Base-by-base conservation (phyloP, 1,140 invertebrate species). In the Drosophila mauritiana region DNA sequence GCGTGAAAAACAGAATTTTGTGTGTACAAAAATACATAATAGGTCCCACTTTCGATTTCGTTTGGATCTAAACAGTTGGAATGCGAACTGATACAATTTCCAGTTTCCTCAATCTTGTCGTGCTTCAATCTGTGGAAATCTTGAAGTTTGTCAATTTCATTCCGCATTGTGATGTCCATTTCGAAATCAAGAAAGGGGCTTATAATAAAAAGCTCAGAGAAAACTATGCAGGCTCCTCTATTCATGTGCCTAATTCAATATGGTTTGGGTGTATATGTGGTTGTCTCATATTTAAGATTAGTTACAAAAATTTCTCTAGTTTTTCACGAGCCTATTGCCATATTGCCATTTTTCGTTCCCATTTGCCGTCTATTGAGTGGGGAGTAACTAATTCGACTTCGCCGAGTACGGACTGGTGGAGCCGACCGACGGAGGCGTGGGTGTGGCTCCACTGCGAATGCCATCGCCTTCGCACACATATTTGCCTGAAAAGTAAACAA, bases 401-500 rank as follows among this genome's bases (percentile, higher is more conserved):
- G 90, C 91, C 52, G 91, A 92, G 77, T 91, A 92, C 64, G 91
- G 91, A 80, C 91, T 92, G 43, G 80, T 90, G 1, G 91, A 93
- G 82, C 93, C 93, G 91, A 92, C 90, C 6, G 91, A 92, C 3
- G 91, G 91, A 43, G 92, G 92, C 12, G 92, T 92, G 49, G 92
- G 92, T 31, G 92, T 92, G 40, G 89, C 80, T 22, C 75, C 90
- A 57, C 86, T 92, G 13, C 92, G 81, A 48, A 91, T 84, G 48
- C 92, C 92, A 80, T 97, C 96, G 64, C 96, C 96, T 93, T 98
- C 97, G 93, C 97, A 98, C 77, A 98, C 97, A 91, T 98, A 98
- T 93, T 96, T 96, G 25, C 96, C 95, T 96, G 65, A 17, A 93
- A 91, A 51, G 8, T n/a, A 3, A 17, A 48, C n/a, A 17, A 51